phyloP scores from a whole-genome alignment of 2,888 invertebrate species.

The Melolontha melolontha region DNA sequence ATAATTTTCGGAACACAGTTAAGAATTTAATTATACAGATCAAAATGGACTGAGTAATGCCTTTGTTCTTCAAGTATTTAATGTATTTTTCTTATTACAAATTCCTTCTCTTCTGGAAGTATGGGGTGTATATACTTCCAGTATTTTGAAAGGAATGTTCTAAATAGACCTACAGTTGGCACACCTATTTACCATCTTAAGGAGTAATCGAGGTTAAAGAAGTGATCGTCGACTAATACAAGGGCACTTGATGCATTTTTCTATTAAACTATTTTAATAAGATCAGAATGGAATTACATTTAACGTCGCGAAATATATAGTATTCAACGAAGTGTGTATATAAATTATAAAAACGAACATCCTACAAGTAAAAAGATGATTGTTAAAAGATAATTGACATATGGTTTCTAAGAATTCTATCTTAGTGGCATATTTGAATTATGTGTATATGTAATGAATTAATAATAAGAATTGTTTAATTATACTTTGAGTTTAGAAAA shows the following conservation, averaged over 20 bases:
- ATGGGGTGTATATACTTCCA: constrained; percentile 4
- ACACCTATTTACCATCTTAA: constrained; percentile 32
- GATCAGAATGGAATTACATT: no score
- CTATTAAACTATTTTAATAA: constrained; percentile 7
- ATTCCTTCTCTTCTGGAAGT: constrained; percentile 18
- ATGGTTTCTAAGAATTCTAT: no score
- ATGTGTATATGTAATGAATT: no score
- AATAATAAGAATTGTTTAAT: no score
- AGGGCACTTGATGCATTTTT: constrained; percentile 23
- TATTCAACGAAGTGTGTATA: no score
- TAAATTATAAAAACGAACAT: no score
- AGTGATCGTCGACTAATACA: constrained; percentile 29
- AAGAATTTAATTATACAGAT: no score
- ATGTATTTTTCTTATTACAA: neutral
- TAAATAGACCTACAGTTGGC: constrained; percentile 30
- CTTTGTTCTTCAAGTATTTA: constrained; percentile 12
- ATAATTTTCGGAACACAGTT: no score
- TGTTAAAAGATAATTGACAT: no score
- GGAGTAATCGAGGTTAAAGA: constrained; percentile 26
- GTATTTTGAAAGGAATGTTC: constrained; percentile 32
- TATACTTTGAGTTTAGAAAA: no score
- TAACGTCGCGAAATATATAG: neutral
- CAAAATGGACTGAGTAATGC: neutral
- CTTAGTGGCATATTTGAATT: no score
- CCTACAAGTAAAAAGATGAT: no score